Base-by-base conservation (phyloP, 2,797 vertebrate genomes). In the Poeciliopsis presidionis region DNA sequence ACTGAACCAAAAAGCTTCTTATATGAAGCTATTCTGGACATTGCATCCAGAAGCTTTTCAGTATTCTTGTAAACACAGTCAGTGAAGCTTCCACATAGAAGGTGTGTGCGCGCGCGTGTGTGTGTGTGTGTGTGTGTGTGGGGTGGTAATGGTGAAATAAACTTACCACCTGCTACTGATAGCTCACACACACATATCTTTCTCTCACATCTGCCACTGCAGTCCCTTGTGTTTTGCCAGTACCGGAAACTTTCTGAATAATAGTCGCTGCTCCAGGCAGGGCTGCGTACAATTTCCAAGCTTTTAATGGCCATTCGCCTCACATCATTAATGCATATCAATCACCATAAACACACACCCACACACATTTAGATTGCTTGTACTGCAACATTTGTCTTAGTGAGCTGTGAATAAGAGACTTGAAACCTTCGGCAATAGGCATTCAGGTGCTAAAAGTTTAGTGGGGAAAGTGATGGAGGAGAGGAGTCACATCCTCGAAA, bases 131-230 rank as follows among this genome's bases (percentile, higher is more conserved):
- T 49, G 7, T 7, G 55, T 16, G n/a, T 36, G 33, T 36, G 33
- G 13, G 51, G 49, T 51, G 49, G 20, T 22, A 51, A 51, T 53
- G 91, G 93, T 89, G 88, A 93, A 94, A 94, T 92, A 95, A 95
- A 94, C 87, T 94, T 94, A 92, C 94, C 94, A 96, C 94, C 93
- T 96, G 95, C 95, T 95, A 95, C 93, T 94, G 92, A 90, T 87
- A 89, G 87, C 87, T 81, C 63, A 65, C 77, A 75, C 73, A 74
- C 79, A 79, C 71, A 63, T 79, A 72, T 84, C 67, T 74, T 69
- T 57, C 82, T 55, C 88, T 85, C 87, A 88, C 91, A 92, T 91
- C 92, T 93, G 92, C 90, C 90, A 90, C 92, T 89, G 87, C 84
- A 83, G 88, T 90, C 93, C 83, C 92, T 82, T 84, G 87, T 92